Conservation (phyloP, 2,797 vertebrate species). For the Ptychobarbus kaznakovi region DNA sequence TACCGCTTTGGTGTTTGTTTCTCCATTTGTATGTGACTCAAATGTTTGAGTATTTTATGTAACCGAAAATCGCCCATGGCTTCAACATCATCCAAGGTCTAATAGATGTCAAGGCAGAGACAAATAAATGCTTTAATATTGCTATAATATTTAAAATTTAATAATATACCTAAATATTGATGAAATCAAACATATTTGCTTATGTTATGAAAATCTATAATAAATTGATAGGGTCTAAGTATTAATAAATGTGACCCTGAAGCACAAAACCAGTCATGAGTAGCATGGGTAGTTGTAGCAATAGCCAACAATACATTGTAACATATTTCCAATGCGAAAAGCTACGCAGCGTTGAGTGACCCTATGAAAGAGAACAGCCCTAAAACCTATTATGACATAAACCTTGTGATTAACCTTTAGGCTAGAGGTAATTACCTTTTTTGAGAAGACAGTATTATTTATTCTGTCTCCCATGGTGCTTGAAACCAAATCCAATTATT, state of each 20-base stretch:
- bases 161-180: not conserved
- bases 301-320: not conserved
- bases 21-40: not conserved
- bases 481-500: slow-evolving; percentile 39
- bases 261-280: not conserved
- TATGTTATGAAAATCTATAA: not conserved
- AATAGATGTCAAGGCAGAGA: not conserved
- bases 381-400: slow-evolving; percentile 27
- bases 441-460: slow-evolving; percentile 28
- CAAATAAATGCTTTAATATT: not conserved
- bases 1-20: slow-evolving; percentile 8
- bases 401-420: slow-evolving; percentile 42
- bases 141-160: not conserved
- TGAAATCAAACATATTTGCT: not conserved
- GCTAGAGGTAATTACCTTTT: slow-evolving; percentile 21
- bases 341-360: too few species aligned
- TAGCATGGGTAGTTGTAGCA: not conserved
- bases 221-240: not conserved
- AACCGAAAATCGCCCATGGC: not conserved
- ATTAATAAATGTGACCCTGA: not conserved
- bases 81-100: slow-evolving; percentile 21
- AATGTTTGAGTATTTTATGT: not conserved
- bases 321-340: too few species aligned
- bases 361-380: not conserved
- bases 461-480: slow-evolving; percentile 19